Conservation (phyloP, 2,888 invertebrate genomes). For the Scaeva pyrastri region DNA sequence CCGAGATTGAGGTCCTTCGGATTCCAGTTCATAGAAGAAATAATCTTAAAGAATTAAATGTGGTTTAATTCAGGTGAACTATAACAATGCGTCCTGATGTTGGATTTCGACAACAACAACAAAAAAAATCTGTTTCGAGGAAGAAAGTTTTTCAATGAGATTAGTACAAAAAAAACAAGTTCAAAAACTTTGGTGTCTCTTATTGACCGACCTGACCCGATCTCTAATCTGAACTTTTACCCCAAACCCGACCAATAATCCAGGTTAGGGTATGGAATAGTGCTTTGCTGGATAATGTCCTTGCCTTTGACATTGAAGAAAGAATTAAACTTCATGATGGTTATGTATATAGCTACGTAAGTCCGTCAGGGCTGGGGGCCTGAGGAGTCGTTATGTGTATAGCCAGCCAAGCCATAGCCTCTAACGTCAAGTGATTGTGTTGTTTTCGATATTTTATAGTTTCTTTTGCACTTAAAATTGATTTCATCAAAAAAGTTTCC, state of each 20-base stretch:
- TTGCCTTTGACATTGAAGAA: conserved; percentile 3
- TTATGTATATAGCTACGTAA: neutral
- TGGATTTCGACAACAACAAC: neutral
- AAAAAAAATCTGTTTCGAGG: neutral
- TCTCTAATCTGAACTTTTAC: conserved; percentile 10
- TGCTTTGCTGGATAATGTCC: too few species aligned
- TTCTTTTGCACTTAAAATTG: conserved; percentile 23
- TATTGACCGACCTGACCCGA: conserved; percentile 10
- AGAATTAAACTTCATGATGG: conserved; percentile 12
- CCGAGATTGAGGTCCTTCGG: too few species aligned
- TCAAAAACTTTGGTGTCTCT: neutral
- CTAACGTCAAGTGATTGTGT: neutral
- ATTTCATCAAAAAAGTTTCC: conserved; percentile 20
- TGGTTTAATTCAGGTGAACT: conserved; percentile 13
- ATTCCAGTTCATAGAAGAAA: conserved; percentile 8
- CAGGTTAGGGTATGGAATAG: too few species aligned
- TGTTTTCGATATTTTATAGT: conserved; percentile 5
- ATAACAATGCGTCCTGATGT: neutral
- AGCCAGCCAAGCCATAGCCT: neutral
- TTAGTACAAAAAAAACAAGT: neutral
- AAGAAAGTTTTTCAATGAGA: conserved; percentile 10
- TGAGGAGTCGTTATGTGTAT: neutral
- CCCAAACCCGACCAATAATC: neutral
- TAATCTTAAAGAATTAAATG: neutral
- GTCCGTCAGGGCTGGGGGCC: too few species aligned